Percentiles rank a stretch among this genome's conserved stretches.
Evolutionary conservation across 2,888 invertebrate genomes (phyloP).

Genomic region (Lasioglossum marginatum): DNA sequence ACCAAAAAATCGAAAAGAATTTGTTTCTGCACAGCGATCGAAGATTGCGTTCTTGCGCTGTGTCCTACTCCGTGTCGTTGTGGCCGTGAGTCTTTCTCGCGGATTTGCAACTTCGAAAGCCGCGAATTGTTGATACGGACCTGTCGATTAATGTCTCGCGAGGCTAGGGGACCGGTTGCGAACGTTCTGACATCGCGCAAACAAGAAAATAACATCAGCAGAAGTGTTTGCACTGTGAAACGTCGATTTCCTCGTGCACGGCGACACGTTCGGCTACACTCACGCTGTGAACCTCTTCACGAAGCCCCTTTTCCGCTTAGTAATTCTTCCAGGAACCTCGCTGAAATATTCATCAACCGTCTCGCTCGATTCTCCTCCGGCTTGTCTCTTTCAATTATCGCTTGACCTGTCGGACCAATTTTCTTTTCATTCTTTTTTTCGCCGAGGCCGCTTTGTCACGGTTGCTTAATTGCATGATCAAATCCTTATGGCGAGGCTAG

Average conservation of each 20-base stretch:
- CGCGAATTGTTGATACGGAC: constrained; percentile 14
- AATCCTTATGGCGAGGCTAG: constrained; percentile 35
- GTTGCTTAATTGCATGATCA: constrained; percentile 52
- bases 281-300: background rate
- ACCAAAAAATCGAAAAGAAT: background rate
- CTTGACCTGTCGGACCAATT: constrained; percentile 4
- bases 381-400: constrained; percentile 56
- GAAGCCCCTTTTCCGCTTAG: constrained; percentile 17
- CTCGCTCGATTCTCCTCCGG: constrained; percentile 25
- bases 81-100: background rate
- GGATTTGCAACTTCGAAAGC: constrained; percentile 7
- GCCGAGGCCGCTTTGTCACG: constrained; percentile 21
- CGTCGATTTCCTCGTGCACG: constrained; percentile 36
- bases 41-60: background rate
- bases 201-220: constrained; percentile 43
- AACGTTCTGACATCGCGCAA: constrained; percentile 29
- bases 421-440: constrained; percentile 1
- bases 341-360: constrained; percentile 49
- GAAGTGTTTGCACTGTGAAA: constrained; percentile 33
- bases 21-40: background rate
- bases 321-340: constrained; percentile 36
- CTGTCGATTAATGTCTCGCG: constrained; percentile 11
- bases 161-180: constrained; percentile 9
- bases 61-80: background rate
- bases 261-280: constrained; percentile 15